Evolutionary conservation across 1,140 invertebrate species (phyloP).

Genomic region (Ptiloglossa arizonensis): DNA sequence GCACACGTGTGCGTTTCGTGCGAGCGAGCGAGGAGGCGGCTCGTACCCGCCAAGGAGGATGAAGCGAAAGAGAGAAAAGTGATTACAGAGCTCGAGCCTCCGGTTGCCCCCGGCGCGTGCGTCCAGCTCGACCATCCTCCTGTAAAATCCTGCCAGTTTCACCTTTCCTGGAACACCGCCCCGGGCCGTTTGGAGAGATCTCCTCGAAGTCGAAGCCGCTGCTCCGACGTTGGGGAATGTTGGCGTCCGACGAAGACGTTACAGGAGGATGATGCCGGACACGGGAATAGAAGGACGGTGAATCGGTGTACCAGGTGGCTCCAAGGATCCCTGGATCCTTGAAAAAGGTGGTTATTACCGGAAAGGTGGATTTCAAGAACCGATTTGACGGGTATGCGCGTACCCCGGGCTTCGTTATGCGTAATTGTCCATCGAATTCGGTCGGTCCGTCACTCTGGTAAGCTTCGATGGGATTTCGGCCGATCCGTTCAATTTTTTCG

Average conservation of each 20-base stretch:
- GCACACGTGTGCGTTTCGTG: constrained; percentile 47
- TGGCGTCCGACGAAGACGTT: constrained; percentile 46
- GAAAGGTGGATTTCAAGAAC: constrained; percentile 45
- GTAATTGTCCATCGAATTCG: constrained; percentile 5
- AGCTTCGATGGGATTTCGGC: background rate
- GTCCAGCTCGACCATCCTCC: constrained; percentile 68
- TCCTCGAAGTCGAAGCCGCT: constrained; percentile 44
- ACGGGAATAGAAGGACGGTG: constrained; percentile 28
- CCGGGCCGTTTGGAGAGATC: constrained; percentile 51
- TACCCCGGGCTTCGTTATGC: background rate
- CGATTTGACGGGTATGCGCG: constrained; percentile 21
- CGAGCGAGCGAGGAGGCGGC: background rate
- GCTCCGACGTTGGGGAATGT: constrained; percentile 42
- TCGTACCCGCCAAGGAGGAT: constrained; percentile 7
- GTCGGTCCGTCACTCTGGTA: background rate
- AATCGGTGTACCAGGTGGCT: constrained; percentile 64
- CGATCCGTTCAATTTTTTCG: background rate
- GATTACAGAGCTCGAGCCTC: constrained; percentile 80
- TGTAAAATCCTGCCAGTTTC: constrained; percentile 62
- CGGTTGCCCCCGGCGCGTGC: constrained; percentile 81
- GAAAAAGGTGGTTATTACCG: constrained; percentile 46
- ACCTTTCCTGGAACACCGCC: constrained; percentile 65
- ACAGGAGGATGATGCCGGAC: constrained; percentile 12
- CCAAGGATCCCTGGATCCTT: constrained; percentile 58
- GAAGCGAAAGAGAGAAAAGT: constrained; percentile 62